phyloP scores from a whole-genome alignment of 64 coral and sea anemone species.

The Actinia equina region DNA sequence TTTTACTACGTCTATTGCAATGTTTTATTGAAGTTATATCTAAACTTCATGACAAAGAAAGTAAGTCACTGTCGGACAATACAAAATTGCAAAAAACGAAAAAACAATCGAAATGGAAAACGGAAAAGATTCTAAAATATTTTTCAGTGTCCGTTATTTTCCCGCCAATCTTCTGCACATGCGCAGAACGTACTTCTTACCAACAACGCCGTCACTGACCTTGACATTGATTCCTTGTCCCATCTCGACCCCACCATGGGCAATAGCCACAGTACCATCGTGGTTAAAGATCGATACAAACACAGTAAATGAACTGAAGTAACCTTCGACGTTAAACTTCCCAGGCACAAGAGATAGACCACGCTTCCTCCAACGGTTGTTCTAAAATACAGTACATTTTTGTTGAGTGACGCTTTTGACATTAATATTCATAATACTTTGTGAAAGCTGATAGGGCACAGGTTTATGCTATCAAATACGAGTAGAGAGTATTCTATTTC shows the following conservation, averaged over 20 bases:
- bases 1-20: too few relatives aligned
- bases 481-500: too few relatives aligned
- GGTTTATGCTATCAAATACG: too few relatives aligned
- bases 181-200: background rate
- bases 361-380: conserved; percentile 93
- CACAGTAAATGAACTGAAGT: conserved; percentile 36
- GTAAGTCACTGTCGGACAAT: background rate
- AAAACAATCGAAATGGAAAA: too few relatives aligned
- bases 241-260: conserved; percentile 89
- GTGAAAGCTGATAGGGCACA: too few relatives aligned
- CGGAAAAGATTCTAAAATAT: too few relatives aligned
- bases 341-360: conserved; percentile 68
- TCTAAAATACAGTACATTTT: conserved; percentile 20
- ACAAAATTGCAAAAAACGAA: too few relatives aligned
- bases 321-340: conserved; percentile 29
- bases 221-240: conserved; percentile 95
- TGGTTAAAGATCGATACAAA: conserved; percentile 71
- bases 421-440: background rate
- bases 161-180: background rate
- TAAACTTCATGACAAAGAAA: too few relatives aligned
- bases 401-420: too few relatives aligned
- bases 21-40: too few relatives aligned
- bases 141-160: too few relatives aligned
- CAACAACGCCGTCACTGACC: conserved; percentile 11
- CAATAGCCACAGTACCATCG: conserved; percentile 81